phyloP scores from a whole-genome alignment of 2,888 invertebrate species.

The Apamea crenata region DNA sequence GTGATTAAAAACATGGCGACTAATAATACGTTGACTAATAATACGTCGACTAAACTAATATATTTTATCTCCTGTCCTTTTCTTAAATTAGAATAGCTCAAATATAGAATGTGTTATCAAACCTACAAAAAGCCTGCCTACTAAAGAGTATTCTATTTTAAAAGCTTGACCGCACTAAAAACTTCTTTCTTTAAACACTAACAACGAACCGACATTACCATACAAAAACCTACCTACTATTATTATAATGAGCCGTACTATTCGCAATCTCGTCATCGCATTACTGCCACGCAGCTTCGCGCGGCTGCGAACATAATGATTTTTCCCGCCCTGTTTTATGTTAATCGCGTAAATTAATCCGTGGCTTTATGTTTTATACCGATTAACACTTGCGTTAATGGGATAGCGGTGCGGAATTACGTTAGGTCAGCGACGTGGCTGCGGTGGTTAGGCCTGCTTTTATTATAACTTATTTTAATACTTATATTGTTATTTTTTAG shows the following conservation, averaged over 20 bases:
- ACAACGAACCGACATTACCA: neutral
- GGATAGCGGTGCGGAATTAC: conserved; percentile 73
- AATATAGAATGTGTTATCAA: neutral
- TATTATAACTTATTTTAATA: conserved; percentile 46
- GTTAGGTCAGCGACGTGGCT: conserved; percentile 68
- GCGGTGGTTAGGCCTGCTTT: conserved; percentile 50
- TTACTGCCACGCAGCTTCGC: conserved; percentile 62
- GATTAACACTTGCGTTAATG: conserved; percentile 84
- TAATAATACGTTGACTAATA: no score
- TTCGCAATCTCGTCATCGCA: conserved; percentile 61
- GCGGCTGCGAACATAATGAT: conserved; percentile 71
- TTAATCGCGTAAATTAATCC: conserved; percentile 76
- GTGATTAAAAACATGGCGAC: no score
- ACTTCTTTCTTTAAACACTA: neutral
- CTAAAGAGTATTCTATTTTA: no score
- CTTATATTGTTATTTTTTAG: conserved; percentile 26
- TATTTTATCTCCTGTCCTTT: no score
- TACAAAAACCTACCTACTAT: conserved; percentile 13
- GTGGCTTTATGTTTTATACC: conserved; percentile 80
- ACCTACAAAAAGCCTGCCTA: neutral
- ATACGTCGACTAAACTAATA: no score
- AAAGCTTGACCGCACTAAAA: neutral
- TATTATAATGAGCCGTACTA: conserved; percentile 30
- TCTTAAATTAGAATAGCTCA: no score
- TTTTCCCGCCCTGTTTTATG: conserved; percentile 79